Evolutionary conservation across 2,888 invertebrate genomes (phyloP).

Genomic region (Venusia cambrica): DNA sequence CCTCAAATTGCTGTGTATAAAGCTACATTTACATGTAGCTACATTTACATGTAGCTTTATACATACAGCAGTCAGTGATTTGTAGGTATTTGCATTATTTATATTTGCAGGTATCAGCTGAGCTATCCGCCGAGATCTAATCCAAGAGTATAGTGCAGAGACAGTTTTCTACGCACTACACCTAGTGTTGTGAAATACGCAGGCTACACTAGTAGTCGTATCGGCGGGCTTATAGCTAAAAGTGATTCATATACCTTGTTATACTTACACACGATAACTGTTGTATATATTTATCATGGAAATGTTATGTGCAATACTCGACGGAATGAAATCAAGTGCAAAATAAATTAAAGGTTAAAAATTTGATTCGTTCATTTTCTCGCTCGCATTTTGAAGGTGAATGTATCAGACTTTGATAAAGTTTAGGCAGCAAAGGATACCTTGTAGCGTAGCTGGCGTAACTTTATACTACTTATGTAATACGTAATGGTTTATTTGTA

Average conservation of each 20-base stretch:
- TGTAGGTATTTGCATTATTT: constrained; percentile 4
- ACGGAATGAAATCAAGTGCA: constrained; percentile 48
- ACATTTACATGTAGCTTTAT: too few relatives aligned
- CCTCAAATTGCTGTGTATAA: too few relatives aligned
- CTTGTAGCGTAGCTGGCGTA: constrained; percentile 23
- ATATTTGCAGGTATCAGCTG: constrained; percentile 47
- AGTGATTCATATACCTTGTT: constrained; percentile 34
- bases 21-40: too few relatives aligned
- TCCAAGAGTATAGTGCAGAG: constrained; percentile 42
- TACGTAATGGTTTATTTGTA: constrained; percentile 43
- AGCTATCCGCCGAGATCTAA: constrained; percentile 57
- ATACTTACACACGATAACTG: constrained; percentile 41
- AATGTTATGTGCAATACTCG: constrained; percentile 62
- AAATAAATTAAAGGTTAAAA: constrained; percentile 36
- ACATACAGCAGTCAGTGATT: too few relatives aligned
- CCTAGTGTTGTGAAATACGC: constrained; percentile 13
- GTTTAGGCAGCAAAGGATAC: constrained; percentile 38
- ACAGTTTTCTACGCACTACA: constrained; percentile 32
- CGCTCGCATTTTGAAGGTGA: constrained; percentile 37
- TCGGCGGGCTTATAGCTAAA: constrained; percentile 31
- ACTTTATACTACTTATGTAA: constrained; percentile 37
- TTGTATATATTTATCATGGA: constrained; percentile 56
- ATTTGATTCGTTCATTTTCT: constrained; percentile 45
- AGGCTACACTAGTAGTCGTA: constrained; percentile 23
- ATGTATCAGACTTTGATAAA: constrained; percentile 37